Conservation (phyloP, 2,113 vertebrate genomes). For the Sminthopsis crassicaudata region DNA sequence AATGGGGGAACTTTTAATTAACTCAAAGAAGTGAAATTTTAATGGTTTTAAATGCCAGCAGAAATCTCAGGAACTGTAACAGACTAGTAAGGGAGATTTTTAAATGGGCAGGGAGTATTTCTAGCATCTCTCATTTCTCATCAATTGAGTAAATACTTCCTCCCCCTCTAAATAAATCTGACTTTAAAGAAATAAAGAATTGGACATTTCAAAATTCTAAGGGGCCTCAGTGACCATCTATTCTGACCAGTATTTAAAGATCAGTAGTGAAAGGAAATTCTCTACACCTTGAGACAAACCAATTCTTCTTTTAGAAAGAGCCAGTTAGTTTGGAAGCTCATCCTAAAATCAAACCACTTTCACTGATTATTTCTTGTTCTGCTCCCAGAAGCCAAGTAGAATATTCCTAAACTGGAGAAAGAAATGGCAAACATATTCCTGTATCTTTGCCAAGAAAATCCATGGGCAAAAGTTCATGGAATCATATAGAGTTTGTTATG, state of each 20-base stretch:
- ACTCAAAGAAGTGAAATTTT: not conserved
- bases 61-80: too few relatives aligned
- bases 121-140: too few relatives aligned
- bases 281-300: not conserved
- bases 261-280: not conserved
- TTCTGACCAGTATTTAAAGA: not conserved
- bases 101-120: not conserved
- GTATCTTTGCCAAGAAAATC: not conserved
- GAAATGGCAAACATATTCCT: not conserved
- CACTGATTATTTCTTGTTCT: not conserved
- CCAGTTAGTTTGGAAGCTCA: not conserved
- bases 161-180: not conserved
- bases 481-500: not conserved
- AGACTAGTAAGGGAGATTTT: too few relatives aligned
- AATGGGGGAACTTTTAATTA: not conserved
- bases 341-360: not conserved
- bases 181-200: not conserved
- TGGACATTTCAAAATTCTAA: not conserved
- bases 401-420: not conserved
- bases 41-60: too few relatives aligned
- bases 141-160: not conserved
- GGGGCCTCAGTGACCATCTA: not conserved
- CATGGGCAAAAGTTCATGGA: not conserved
- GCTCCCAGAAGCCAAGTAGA: not conserved
- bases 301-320: not conserved